Conservation (phyloP, 2,888 invertebrate species). For the Caenorhabditis sp. region DNA sequence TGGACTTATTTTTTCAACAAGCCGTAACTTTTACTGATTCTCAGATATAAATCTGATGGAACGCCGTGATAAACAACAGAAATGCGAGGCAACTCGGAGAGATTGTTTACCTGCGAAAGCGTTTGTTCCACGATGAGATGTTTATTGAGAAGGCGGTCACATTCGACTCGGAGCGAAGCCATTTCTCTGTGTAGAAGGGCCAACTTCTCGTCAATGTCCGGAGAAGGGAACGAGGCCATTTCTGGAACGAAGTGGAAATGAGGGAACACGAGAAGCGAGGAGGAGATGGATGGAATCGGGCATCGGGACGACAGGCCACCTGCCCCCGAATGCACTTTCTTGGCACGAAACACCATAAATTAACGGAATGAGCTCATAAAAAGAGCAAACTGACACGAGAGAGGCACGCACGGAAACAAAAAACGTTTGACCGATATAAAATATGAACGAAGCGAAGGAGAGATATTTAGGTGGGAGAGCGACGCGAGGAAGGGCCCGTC, state of each 20-base stretch:
- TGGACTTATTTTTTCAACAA: too few species aligned
- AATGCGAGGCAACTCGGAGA: not conserved
- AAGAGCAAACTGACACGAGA: constrained; percentile 11
- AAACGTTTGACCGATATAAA: constrained; percentile 48
- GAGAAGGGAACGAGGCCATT: constrained; percentile 50
- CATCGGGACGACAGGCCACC: constrained; percentile 33
- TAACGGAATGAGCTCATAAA: constrained; percentile 34
- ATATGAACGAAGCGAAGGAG: constrained; percentile 27
- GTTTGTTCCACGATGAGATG: constrained; percentile 77
- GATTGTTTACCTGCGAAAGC: constrained; percentile 60
- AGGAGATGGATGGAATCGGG: constrained; percentile 31
- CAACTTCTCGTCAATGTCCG: constrained; percentile 62
- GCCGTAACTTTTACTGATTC: too few species aligned
- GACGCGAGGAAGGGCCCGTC: not conserved
- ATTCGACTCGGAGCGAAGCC: constrained; percentile 83
- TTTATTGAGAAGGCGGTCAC: constrained; percentile 80
- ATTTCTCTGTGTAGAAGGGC: constrained; percentile 81
- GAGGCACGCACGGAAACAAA: constrained; percentile 18
- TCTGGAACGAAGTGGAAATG: constrained; percentile 6
- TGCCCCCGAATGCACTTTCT: constrained; percentile 19
- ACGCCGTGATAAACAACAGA: not conserved
- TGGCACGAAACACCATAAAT: constrained; percentile 23
- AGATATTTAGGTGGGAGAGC: constrained; percentile 9
- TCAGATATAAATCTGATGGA: too few species aligned
- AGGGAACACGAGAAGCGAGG: not conserved